A percentile compares a stretch with the other conserved stretches of the same genome.
Conservation (phyloP, 2,888 invertebrate species). For the Cinara cedri region DNA sequence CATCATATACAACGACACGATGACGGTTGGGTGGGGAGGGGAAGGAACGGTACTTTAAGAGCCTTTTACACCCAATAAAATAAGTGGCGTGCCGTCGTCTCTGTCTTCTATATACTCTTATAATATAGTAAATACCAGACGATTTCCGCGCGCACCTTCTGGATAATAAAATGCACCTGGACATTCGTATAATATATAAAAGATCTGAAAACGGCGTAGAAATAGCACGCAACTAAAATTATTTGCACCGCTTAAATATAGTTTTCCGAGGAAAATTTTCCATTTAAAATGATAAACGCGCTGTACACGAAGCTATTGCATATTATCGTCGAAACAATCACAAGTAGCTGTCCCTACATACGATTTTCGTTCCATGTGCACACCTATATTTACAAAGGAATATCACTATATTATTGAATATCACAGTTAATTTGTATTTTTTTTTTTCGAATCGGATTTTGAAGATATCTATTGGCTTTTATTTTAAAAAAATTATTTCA, state of each 20-base stretch:
- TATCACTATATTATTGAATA: too few relatives aligned
- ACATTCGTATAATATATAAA: background rate
- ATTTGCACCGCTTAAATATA: background rate
- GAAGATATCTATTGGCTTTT: too few relatives aligned
- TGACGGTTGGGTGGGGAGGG: too few relatives aligned
- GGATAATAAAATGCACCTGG: slow-evolving; percentile 48
- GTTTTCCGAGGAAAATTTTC: background rate
- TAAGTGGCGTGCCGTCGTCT: background rate
- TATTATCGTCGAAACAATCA: too few relatives aligned
- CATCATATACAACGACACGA: background rate
- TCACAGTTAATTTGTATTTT: too few relatives aligned
- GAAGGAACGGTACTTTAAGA: background rate
- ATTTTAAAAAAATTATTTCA: too few relatives aligned
- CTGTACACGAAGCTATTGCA: too few relatives aligned
- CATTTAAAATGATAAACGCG: background rate
- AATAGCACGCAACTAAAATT: background rate
- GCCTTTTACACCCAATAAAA: slow-evolving; percentile 35
- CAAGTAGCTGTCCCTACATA: too few relatives aligned
- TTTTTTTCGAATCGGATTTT: too few relatives aligned
- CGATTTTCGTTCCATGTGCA: too few relatives aligned
- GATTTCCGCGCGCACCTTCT: background rate
- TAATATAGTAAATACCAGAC: background rate
- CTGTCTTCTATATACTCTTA: background rate
- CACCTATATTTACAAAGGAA: too few relatives aligned
- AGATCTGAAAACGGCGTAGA: too few relatives aligned